Evolutionary conservation across 1,140 invertebrate species (phyloP).

Genomic region (Papilio helenus): DNA sequence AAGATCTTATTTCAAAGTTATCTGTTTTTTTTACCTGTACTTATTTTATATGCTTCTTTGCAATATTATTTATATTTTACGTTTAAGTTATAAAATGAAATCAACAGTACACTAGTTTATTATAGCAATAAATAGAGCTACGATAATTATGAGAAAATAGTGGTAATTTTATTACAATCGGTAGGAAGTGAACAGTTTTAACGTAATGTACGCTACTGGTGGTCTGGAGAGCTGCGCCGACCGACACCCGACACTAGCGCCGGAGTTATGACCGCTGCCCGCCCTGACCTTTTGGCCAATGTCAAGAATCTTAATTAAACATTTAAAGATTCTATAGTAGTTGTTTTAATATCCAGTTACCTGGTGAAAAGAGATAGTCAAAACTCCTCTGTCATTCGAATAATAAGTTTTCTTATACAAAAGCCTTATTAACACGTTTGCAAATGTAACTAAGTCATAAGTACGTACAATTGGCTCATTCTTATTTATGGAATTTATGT

Average conservation of each 20-base stretch:
- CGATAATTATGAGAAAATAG: not conserved
- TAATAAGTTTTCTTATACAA: too few relatives aligned
- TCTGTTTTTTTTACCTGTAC: not conserved
- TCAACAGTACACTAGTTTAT: not conserved
- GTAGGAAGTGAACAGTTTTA: conserved; percentile 30
- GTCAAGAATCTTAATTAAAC: not conserved
- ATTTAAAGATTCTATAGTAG: too few relatives aligned
- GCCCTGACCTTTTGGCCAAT: not conserved
- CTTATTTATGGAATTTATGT: not conserved
- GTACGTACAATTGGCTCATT: not conserved
- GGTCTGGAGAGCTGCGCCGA: conserved; percentile 46
- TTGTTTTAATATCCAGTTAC: not conserved
- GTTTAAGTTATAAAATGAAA: not conserved
- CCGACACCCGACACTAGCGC: conserved; percentile 54
- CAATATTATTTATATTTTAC: not conserved
- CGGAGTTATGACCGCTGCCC: conserved; percentile 47
- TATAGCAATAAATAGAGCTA: not conserved
- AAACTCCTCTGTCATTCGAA: not conserved
- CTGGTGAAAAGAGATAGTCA: not conserved
- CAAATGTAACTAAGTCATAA: not conserved
- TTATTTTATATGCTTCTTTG: not conserved
- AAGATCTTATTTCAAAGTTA: not conserved
- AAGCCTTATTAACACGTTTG: too few relatives aligned
- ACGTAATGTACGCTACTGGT: conserved; percentile 50
- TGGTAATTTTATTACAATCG: conserved; percentile 1